Evolutionary conservation across 2,113 vertebrate genomes (phyloP).

Genomic region (Sceloporus tristichus): DNA sequence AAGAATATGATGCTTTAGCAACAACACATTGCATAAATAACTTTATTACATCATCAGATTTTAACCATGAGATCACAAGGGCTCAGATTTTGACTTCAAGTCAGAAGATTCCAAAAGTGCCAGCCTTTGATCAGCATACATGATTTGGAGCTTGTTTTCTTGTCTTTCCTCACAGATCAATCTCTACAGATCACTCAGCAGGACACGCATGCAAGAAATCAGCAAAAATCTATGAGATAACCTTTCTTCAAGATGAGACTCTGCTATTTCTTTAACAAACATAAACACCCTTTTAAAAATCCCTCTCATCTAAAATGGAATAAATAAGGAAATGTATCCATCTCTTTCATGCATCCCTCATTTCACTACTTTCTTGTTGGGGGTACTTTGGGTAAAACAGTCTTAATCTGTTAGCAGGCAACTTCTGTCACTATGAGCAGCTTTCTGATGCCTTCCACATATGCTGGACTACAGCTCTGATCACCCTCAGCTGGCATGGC

Average conservation of each 20-base stretch:
- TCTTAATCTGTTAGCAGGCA: not conserved
- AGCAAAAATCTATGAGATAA: not conserved
- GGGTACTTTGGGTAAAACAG: not conserved
- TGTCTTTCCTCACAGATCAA: not conserved
- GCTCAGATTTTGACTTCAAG: not conserved
- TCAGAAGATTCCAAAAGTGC: not conserved
- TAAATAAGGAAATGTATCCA: not conserved
- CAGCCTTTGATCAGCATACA: not conserved
- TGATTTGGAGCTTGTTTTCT: not conserved
- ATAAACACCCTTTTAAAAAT: not conserved
- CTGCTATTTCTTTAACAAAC: not conserved
- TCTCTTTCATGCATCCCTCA: not conserved
- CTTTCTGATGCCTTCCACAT: not conserved
- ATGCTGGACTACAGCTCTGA: not conserved
- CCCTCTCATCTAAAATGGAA: not conserved
- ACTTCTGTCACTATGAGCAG: not conserved
- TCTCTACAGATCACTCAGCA: not conserved
- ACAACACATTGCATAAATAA: slow-evolving; percentile 9
- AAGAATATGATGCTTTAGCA: slow-evolving; percentile 50
- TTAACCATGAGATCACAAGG: not conserved
- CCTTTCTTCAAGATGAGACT: not conserved
- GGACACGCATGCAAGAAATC: not conserved
- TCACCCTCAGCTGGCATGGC: not conserved
- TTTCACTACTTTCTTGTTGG: not conserved
- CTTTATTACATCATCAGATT: slow-evolving; percentile 3